Evolutionary conservation across 2,797 vertebrate genomes (phyloP), one percentile per base, ranked within the genome.

Genomic region (Falco rusticolus): DNA sequence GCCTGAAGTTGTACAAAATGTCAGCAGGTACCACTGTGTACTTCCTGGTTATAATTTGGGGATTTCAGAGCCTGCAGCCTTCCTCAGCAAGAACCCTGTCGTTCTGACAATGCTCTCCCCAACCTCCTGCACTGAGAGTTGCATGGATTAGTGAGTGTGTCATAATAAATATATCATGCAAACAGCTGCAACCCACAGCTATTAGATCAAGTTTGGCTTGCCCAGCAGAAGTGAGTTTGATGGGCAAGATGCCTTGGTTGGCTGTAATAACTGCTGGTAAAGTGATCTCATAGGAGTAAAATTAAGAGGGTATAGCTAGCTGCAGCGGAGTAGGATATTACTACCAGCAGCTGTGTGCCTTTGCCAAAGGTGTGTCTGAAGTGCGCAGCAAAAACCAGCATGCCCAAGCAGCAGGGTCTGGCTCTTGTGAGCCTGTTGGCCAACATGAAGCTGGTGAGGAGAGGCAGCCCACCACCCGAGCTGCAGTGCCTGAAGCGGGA

Each of bases 371-470:
- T 28, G 37, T 53, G 60, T 50, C 45, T 61, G 59, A 82, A 85
- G 34, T 4, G 6, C 43, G 43, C 64, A 85, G 79, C 54, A 82
- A 94, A 93, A 87, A 6, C 1, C 37, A 57, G 18, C 50, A 8
- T 53, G 28, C 22, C 59, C 45, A 54, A 63, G 63, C 33, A 90
- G n/a, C 43, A 66, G 21, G 13, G 43, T 50, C 91, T 88, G 59
- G n/a, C 12, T 57, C 16, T 41, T 54, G 28, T 53, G n/a, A 88
- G 22, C 3, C 1, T 11, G 41, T n/a, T 0, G 0, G 22, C 9
- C 56, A 33, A 7, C 0, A 0, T 16, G 72, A 71, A 78, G 21
- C 6, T 26, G 16, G 19, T 7, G 2, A 83, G 39, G 17, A 84
- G 31, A 63, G 19, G 10, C 29, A 59, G 28, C 31, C 29, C 2